Evolutionary conservation across 2,113 vertebrate species (phyloP).

Genomic region (Vulpes lagopus): DNA sequence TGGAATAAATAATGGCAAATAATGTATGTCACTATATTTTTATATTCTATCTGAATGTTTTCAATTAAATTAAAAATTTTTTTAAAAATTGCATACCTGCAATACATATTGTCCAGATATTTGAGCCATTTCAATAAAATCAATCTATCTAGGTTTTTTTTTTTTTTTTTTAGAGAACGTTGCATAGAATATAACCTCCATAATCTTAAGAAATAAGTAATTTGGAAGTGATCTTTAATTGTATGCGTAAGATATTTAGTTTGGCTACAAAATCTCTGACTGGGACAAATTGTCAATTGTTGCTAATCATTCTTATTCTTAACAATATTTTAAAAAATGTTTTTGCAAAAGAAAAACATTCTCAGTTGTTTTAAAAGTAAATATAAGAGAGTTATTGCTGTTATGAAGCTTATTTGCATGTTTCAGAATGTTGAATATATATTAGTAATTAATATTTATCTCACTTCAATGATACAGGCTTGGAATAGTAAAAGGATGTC

Average conservation of each 20-base stretch:
- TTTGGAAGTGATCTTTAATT: neutral
- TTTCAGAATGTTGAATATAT: neutral
- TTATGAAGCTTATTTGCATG: neutral
- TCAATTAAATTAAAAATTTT: conserved; percentile 37
- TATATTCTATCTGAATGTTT: neutral
- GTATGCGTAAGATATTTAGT: neutral
- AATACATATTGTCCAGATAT: neutral
- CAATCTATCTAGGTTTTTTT: neutral
- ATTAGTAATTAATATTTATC: neutral
- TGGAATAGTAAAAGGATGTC: neutral
- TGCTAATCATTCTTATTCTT: conserved; percentile 45
- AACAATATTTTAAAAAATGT: neutral
- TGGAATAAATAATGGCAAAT: conserved; percentile 45
- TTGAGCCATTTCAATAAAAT: conserved; percentile 51
- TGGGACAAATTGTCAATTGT: neutral
- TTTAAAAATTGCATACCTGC: neutral
- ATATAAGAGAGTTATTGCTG: neutral
- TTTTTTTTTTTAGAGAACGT: neutral
- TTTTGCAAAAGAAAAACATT: neutral
- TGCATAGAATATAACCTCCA: neutral
- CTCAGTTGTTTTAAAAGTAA: conserved; percentile 6
- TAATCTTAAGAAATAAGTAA: neutral
- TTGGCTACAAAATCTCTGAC: neutral
- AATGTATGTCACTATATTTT: neutral
- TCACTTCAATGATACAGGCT: neutral